Evolutionary conservation across 1,140 invertebrate species (phyloP).

Genomic region (Drepana arcuata): DNA sequence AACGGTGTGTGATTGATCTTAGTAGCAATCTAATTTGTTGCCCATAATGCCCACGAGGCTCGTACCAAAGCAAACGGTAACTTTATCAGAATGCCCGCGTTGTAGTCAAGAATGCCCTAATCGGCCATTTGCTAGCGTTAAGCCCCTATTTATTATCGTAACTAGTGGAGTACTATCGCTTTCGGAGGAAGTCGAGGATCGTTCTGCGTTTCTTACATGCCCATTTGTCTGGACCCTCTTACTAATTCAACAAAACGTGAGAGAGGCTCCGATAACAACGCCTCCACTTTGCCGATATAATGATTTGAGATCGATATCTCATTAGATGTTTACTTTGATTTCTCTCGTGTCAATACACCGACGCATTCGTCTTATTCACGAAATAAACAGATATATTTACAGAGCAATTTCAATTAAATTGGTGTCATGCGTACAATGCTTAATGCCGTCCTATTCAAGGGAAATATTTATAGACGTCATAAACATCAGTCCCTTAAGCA

Average conservation of each 20-base stretch:
- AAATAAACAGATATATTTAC: too few relatives aligned
- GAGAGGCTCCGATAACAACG: slow-evolving; percentile 30
- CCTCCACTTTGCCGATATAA: slow-evolving; percentile 23
- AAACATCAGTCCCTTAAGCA: too few relatives aligned
- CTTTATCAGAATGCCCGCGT: slow-evolving; percentile 56
- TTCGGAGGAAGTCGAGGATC: slow-evolving; percentile 34
- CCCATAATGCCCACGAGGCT: slow-evolving; percentile 43
- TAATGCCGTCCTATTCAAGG: too few relatives aligned
- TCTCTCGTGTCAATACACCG: too few relatives aligned
- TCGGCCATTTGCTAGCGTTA: slow-evolving; percentile 60
- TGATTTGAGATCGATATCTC: too few relatives aligned
- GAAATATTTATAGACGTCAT: too few relatives aligned
- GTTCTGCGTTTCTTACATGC: slow-evolving; percentile 40
- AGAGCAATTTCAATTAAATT: too few relatives aligned
- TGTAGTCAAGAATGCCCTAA: slow-evolving; percentile 65
- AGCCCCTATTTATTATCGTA: slow-evolving; percentile 63
- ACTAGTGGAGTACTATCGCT: slow-evolving; percentile 56
- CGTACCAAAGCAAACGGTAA: slow-evolving; percentile 53
- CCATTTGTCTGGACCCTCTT: slow-evolving; percentile 43
- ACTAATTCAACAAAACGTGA: slow-evolving; percentile 45
- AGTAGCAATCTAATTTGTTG: slow-evolving; percentile 31
- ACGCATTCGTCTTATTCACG: too few relatives aligned
- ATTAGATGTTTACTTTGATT: too few relatives aligned
- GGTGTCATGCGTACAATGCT: too few relatives aligned
- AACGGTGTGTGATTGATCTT: slow-evolving; percentile 29